Evolutionary conservation across 2,888 invertebrate genomes (phyloP), one percentile per base, ranked within the genome.

Genomic region (Leptodirus hochenwartii): DNA sequence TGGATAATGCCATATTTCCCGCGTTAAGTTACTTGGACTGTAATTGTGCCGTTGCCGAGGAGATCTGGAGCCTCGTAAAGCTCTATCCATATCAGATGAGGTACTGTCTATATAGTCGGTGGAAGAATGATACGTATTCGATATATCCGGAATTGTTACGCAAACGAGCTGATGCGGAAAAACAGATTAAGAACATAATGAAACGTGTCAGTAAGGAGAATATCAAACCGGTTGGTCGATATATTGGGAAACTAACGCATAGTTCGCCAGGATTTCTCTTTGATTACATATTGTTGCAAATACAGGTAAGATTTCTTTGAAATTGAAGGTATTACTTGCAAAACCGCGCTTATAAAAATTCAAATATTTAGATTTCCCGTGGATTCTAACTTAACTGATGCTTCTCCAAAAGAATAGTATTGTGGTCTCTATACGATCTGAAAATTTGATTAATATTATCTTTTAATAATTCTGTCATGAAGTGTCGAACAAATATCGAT

Each of bases 201-300:
- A 95, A 96, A 59, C 74, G 82, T 37, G 87, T 90, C 20, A 91
- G 91, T 44, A 99, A 98, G 51, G 98, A 99, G 53, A 98, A 93
- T 47, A 88, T 95, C 4, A 98, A 96, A 54, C 88, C 85, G 2
- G 82, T 91, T 36, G 98, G 98, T 1, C 66, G 98, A 34, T 75
- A 84, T 27, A 81, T 99, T 38, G 98, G 96, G 9, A 99, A 99
- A 61, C 62, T 96, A 17, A 88, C 91, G 15, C 96, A 98, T 52
- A 87, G 85, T 28, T 85, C 91, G 24, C 96, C 99, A 0, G 84
- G 85, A 5, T 80, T 90, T 45, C 66, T 99, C 4, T 95, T 98
- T 51, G 95, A 98, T 58, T 95, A 96, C 53, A 87, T 56, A 16
- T 37, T 56, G 20, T 39, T 55, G 26, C 56, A 55, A 44, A 56